Base-by-base conservation (phyloP, 2,888 invertebrate species). In the Rhamnusium bicolor region DNA sequence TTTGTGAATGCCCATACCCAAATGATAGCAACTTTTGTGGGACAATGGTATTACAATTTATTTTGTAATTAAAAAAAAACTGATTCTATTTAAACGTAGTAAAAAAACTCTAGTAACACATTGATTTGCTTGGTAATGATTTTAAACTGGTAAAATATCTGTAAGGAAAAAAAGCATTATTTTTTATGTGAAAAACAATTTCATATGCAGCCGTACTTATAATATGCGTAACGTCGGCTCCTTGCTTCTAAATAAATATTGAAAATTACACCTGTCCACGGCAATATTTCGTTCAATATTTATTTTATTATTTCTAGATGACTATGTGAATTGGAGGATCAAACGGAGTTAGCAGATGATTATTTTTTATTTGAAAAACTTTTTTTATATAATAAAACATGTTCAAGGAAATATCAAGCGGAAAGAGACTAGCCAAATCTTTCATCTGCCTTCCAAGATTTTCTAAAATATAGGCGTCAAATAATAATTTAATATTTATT, bases 251-350 rank as follows among this genome's bases (percentile, higher is more conserved):
- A 32, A 65, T 53, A 65, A 65, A 65, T 65, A 65, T 65, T 53
- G 65, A 53, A 47, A 65, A 65, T 65, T 65, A 27, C 65, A 65
- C 65, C 65, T 65, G 65, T 63, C 32, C 51, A 3, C 51, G 18
- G 32, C 58, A 18, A 53, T 53, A 65, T 65, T 53, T 65, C 27
- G 32, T 14, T 32, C 18, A 58, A 32, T 58, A 58, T 32, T 58
- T 58, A 40, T 40, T 65, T 65, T 65, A 65, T 53, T 65, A 21
- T 29, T 18, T 32, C 53, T 29, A 18, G 40, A 65, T 65, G 65
- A 65, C 63, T 63, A 6, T 21, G 27, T 21, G 27, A 51, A 49
- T 27, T 49, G 63, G 10, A 24, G 47, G 27, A 63, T 12, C 49
- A 27, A 63, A 47, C 27, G 49, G 16, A 27, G 14, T 29, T 8